These are phyloP conservation scores for Dasypus novemcinctus DNA, from an alignment of 2,113 vertebrate species.

Conservation along the genomic window DNA sequence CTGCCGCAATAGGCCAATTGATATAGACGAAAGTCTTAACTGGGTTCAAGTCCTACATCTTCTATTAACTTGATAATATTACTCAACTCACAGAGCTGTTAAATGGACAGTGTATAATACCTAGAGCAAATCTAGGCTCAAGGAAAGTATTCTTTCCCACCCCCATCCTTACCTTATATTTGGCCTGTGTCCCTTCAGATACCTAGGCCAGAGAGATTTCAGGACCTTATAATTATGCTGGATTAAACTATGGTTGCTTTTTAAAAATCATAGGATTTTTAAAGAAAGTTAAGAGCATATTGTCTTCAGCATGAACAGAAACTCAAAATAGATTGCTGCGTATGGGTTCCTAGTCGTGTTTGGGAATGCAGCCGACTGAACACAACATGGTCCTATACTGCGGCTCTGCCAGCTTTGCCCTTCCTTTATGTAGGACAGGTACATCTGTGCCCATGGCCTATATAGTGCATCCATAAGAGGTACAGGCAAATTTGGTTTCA, in stretches of 20 bases:
- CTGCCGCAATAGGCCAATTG: neutral
- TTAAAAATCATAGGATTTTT: slow-evolving; percentile 45
- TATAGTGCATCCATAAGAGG: slow-evolving; percentile 6
- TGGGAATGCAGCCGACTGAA: slow-evolving; percentile 57
- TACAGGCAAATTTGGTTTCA: neutral
- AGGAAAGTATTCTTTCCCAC: neutral
- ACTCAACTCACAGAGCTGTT: neutral
- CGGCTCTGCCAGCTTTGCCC: slow-evolving; percentile 34
- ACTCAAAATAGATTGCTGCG: slow-evolving; percentile 58
- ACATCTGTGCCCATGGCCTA: slow-evolving; percentile 24
- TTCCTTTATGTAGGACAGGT: neutral
- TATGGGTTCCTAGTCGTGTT: slow-evolving; percentile 60
- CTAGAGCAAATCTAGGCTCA: neutral
- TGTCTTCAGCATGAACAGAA: slow-evolving; percentile 65
- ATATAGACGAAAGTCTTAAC: neutral
- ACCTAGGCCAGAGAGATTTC: neutral
- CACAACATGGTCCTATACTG: slow-evolving; percentile 39
- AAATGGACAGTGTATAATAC: neutral
- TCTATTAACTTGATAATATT: neutral
- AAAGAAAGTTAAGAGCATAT: slow-evolving; percentile 71
- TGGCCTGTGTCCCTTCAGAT: neutral
- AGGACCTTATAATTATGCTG: neutral
- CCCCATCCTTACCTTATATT: neutral
- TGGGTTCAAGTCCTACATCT: neutral
- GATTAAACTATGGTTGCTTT: slow-evolving; percentile 28